Evolutionary conservation across 2,113 vertebrate species (phyloP).

Genomic region (Eira barbara): DNA sequence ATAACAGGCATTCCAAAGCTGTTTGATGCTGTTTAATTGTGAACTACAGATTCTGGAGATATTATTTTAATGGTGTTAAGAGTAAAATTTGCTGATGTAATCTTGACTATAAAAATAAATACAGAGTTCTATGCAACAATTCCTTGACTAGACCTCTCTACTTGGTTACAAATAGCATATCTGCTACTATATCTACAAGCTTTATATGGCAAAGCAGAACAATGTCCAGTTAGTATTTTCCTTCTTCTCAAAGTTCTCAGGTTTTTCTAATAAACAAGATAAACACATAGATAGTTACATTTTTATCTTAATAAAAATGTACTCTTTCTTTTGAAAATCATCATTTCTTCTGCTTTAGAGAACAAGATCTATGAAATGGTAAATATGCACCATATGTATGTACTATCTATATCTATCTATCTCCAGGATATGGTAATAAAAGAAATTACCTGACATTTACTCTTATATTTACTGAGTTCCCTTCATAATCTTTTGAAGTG

Average conservation of each 20-base stretch:
- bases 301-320: neutral
- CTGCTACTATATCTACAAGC: neutral
- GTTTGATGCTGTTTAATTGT: neutral
- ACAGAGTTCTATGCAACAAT: neutral
- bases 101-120: neutral
- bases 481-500: constrained; percentile 56
- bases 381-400: neutral
- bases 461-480: constrained; percentile 48
- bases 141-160: neutral
- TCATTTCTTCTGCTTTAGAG: constrained; percentile 31
- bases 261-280: constrained; percentile 8
- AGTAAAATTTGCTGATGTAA: neutral
- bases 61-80: neutral
- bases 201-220: neutral
- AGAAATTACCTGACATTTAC: constrained; percentile 46
- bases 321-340: neutral
- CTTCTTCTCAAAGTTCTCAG: neutral
- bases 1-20: neutral
- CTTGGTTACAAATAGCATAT: neutral
- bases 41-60: neutral
- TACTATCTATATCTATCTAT: neutral
- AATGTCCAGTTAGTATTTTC: neutral
- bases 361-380: constrained; percentile 19
- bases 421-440: constrained; percentile 26
- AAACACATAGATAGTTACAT: neutral